These are phyloP conservation scores for Psittacus erithacus DNA, from an alignment of 2,113 vertebrate genomes.

Conservation along the genomic window DNA sequence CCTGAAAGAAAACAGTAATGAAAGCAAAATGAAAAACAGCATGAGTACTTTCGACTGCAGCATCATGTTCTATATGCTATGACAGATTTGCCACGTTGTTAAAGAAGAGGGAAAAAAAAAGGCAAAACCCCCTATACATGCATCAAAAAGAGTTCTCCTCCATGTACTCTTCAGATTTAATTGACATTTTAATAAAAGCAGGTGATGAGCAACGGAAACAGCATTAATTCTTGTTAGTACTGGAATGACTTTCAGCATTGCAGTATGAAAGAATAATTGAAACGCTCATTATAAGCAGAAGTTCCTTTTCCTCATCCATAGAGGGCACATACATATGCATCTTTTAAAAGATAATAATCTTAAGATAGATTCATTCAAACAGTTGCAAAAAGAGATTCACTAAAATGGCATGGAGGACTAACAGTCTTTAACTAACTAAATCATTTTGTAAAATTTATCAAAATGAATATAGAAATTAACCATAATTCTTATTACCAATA, in stretches of 20 bases:
- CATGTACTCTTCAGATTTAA: not conserved
- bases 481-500: not conserved
- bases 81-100: not conserved
- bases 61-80: not conserved
- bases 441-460: not conserved
- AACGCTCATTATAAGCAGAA: not conserved
- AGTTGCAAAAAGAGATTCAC: not conserved
- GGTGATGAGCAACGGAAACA: not conserved
- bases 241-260: not conserved
- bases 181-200: not conserved
- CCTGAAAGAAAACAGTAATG: not conserved
- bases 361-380: not conserved
- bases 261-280: not conserved
- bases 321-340: not conserved
- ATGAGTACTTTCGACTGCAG: not conserved
- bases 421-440: not conserved
- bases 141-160: not conserved
- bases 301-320: not conserved
- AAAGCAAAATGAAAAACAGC: not conserved
- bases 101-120: not conserved
- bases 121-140: accelerated
- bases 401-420: not conserved
- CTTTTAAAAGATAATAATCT: not conserved
- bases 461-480: not conserved
- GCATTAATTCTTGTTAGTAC: not conserved